Base-by-base conservation (phyloP, 1,140 invertebrate species). In the Nymphalis io region DNA sequence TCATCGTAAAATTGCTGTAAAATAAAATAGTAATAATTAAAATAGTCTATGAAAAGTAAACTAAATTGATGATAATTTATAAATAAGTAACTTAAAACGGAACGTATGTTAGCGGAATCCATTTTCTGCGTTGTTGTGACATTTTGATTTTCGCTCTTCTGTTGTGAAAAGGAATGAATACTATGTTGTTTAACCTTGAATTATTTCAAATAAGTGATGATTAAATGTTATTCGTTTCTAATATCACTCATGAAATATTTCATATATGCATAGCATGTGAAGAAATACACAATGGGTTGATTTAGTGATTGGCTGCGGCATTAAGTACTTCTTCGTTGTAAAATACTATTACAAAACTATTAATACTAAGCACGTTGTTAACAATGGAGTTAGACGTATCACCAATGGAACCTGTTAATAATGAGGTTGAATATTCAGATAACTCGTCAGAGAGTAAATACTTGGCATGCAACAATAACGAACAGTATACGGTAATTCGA, bases 121-220 rank as follows among this genome's bases (percentile, higher is more conserved):
- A 91, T 91, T 91, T 91, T 91, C 89, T 87, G 83, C 82, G 85
- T 91, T 91, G 89, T 91, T 91, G 89, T 91, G 89, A 91, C 89
- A 90, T 89, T 89, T 91, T 89, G 78, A 73, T 75, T 83, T 85
- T 83, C 82, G 78, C 79, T 82, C 74, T 79, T 80, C 75, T 78
- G 78, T 77, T 79, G 68, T 77, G 68, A 81, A 78, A 81, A 82
- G 48, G 61, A 79, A 82, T 80, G 72, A 77, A 80, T 80, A 78
- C 71, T 75, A 79, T 82, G 81, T 73, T 78, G 58, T 74, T 78
- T 74, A 79, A 73, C 67, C 70, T 76, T 78, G 62, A 81, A 73
- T 80, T 69, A 70, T 74, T 73, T 79, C 39, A 78, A 81, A 63
- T 72, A 76, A 81, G 83, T 84, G 75, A 86, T 85, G 82, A 74